Base-by-base conservation (phyloP, 2,888 invertebrate genomes). In the Neoscelio sp. region DNA sequence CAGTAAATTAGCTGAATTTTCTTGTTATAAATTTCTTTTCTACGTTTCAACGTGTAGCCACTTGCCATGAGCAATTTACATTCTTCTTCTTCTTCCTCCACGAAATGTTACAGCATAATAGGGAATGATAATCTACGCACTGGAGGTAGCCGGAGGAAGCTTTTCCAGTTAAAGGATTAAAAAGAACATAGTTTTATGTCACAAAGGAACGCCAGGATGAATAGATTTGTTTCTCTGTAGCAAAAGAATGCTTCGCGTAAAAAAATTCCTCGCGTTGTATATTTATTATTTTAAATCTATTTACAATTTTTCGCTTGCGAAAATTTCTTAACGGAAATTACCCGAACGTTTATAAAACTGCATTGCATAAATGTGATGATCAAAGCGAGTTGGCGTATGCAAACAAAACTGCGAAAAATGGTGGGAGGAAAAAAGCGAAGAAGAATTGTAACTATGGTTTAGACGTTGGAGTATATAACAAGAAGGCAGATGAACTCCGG, bases 401-500 rank as follows among this genome's bases (percentile, higher is more conserved):
- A 6, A 23, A 23, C 4, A 6, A 23, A 23, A 42, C 15, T 42
- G 42, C 8, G 3, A 23, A 23, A 23, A 6, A 4, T 4, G 23
- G 23, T 3, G 2, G 6, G 23, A 6, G 23, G 42, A 46, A 60
- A 65, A 68, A 64, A 73, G 46, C 50, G 23, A 74, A 54, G 62
- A 50, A 35, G 50, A 64, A 48, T 40, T 74, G 70, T 48, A 60
- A 62, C 68, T 60, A 46, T 10, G 62, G 71, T 64, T 62, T 35
- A 74, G 44, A 82, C 78, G 78, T 71, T 46, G 38, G 81, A 74
- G 82, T 81, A 82, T 82, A 85, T 80, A 83, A 82, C 79, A 68
- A 76, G 71, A 81, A 75, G 80, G 81, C 70, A 60, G 80, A 82
- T 80, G 82, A 83, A 83, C 80, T 84, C 75, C 54, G 78, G 70